Evolutionary conservation across 2,888 invertebrate genomes (phyloP), one percentile per base, ranked within the genome.

Genomic region (Sceliomorpha sp.): DNA sequence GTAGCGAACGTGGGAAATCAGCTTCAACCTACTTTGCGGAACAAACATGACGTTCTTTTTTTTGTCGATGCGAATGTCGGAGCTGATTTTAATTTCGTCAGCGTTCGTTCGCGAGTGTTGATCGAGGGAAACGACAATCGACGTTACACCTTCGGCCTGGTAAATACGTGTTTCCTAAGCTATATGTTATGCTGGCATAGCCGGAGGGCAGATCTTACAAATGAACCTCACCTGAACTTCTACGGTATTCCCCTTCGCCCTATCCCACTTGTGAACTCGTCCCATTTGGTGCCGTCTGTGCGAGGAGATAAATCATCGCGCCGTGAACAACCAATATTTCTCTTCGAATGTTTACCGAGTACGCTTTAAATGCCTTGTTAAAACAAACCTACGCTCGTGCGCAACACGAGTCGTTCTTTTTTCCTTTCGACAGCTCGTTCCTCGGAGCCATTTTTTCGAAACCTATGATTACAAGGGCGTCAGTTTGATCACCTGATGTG

Each of bases 331-430:
- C 85, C 86, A 79, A 87, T 88, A 87, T 88, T 86, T 87, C 85
- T 87, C 82, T 81, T 77, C 83, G 83, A 85, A 88, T 88, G 88
- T 88, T 88, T 88, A 88, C 87, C 84, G 86, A 87, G 87, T 85
- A 83, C 83, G 84, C 86, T 87, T 88, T 88, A 88, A 87, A 87
- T 85, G 87, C 83, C 88, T 87, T 87, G 87, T 88, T 88, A 88
- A 88, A 87, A 85, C 85, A 87, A 87, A 87, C 87, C 87, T 88
- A 87, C 86, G 86, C 84, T 80, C 78, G 77, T 64, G 75, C 77
- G 76, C 75, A 74, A 44, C 48, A 48, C 36, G 56, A 58, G 47
- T 70, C 63, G 55, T 69, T 71, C 79, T 76, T 79, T 78, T 79
- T 74, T 64, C 55, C 59, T 55, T 47, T 70, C 68, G 68, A 70